Evolutionary conservation across 2,797 vertebrate species (phyloP).

Genomic region (Coregonus suidteri): DNA sequence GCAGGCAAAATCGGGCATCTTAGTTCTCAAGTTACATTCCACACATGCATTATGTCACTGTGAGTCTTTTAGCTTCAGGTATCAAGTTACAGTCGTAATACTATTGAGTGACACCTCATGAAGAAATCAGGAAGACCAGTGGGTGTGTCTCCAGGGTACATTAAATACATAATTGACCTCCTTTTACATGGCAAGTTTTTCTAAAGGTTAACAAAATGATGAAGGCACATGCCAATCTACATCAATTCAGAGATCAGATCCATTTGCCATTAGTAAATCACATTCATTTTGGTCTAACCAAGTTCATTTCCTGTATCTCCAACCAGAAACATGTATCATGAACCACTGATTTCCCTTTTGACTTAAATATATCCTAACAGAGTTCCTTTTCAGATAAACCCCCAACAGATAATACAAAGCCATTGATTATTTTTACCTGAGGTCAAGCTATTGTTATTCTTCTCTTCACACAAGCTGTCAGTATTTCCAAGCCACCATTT

Average conservation of each 20-base stretch:
- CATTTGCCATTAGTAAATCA: constrained; percentile 1
- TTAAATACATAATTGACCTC: neutral
- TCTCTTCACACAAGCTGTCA: constrained; percentile 44
- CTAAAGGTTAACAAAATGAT: constrained; percentile 14
- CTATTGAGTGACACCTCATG: neutral
- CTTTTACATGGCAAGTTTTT: neutral
- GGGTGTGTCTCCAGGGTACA: constrained; percentile 53
- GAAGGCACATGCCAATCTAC: constrained; percentile 42
- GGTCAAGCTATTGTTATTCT: constrained; percentile 52
- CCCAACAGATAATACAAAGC: neutral
- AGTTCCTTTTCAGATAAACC: constrained; percentile 16
- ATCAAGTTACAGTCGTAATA: neutral
- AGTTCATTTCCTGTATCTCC: constrained; percentile 60
- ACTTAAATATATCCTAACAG: neutral
- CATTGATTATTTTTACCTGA: constrained; percentile 66
- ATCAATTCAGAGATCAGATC: neutral
- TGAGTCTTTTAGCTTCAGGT: neutral
- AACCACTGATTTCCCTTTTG: neutral
- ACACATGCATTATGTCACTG: neutral
- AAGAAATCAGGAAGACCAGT: constrained; percentile 51
- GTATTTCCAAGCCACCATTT: constrained; percentile 66
- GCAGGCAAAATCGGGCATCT: neutral
- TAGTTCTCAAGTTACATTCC: neutral
- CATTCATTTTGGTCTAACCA: constrained; percentile 22
- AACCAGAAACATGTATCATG: constrained; percentile 13